Conservation (phyloP, 2,888 invertebrate genomes). For the Parnassius apollo region DNA sequence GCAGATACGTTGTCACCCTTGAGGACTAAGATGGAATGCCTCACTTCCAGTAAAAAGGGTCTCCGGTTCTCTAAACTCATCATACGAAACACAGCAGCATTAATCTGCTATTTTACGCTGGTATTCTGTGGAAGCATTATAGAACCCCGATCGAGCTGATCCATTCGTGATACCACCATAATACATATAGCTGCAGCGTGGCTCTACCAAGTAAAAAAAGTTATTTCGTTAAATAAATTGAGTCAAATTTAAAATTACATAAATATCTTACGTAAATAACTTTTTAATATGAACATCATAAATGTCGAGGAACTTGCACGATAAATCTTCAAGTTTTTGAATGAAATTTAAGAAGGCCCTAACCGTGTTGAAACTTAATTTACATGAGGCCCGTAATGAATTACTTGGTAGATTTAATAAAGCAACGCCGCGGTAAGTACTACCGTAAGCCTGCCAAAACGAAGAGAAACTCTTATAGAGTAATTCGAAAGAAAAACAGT, state of each 20-base stretch:
- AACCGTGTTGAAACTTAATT: constrained; percentile 62
- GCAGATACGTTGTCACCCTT: no score
- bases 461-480: constrained; percentile 1
- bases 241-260: not conserved
- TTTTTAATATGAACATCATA: constrained; percentile 16
- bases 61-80: no score
- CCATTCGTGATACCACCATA: no score
- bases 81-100: no score
- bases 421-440: constrained; percentile 36
- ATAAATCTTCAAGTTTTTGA: constrained; percentile 25
- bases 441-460: constrained; percentile 11
- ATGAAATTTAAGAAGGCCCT: constrained; percentile 24
- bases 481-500: constrained; percentile 3
- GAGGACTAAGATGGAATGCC: no score
- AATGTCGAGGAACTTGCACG: constrained; percentile 10
- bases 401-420: constrained; percentile 67
- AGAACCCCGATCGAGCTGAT: no score
- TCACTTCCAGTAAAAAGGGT: no score
- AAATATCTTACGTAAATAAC: constrained; percentile 6
- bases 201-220: no score
- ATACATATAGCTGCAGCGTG: no score
- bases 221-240: no score
- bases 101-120: no score
- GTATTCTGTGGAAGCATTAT: no score
- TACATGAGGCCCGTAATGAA: constrained; percentile 59